A percentile compares a stretch with the other conserved stretches of the same genome.
phyloP scores from a whole-genome alignment of 2,888 invertebrate genomes.

The Steinernema scapterisci region DNA sequence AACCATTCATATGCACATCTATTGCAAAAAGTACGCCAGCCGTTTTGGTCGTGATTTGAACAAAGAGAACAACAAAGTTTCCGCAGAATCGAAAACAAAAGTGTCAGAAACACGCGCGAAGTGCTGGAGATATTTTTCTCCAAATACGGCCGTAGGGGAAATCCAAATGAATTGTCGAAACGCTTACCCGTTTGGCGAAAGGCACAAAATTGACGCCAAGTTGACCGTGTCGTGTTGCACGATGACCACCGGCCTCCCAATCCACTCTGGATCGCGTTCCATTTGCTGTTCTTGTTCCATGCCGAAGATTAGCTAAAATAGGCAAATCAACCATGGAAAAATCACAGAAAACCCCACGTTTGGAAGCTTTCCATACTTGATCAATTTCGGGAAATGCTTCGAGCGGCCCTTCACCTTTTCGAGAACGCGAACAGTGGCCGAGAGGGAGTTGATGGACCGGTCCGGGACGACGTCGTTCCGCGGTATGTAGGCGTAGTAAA shows the following conservation, averaged over 20 bases:
- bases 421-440: conserved; percentile 22
- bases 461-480: conserved; percentile 17
- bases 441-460: conserved; percentile 27
- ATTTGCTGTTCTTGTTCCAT: conserved; percentile 38
- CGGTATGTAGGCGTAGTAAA: conserved; percentile 29
- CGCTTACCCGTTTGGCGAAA: conserved; percentile 41
- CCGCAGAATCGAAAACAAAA: too few relatives aligned
- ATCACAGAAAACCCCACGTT: background rate
- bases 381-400: conserved; percentile 37
- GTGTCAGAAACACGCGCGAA: too few relatives aligned
- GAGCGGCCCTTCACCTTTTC: conserved; percentile 34
- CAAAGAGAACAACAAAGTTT: too few relatives aligned
- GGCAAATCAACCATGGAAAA: background rate
- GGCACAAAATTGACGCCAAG: conserved; percentile 36
- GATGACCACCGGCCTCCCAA: conserved; percentile 37
- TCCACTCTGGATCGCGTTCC: conserved; percentile 46
- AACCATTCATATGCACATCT: too few relatives aligned
- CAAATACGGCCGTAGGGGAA: too few relatives aligned
- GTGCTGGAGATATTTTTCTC: too few relatives aligned
- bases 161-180: too few relatives aligned
- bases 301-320: conserved; percentile 40
- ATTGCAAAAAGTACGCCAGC: too few relatives aligned
- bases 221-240: conserved; percentile 29
- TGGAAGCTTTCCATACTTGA: conserved; percentile 47
- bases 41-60: too few relatives aligned